Evolutionary conservation across 2,888 invertebrate species (phyloP).

Genomic region (Polylopha cassiicola): DNA sequence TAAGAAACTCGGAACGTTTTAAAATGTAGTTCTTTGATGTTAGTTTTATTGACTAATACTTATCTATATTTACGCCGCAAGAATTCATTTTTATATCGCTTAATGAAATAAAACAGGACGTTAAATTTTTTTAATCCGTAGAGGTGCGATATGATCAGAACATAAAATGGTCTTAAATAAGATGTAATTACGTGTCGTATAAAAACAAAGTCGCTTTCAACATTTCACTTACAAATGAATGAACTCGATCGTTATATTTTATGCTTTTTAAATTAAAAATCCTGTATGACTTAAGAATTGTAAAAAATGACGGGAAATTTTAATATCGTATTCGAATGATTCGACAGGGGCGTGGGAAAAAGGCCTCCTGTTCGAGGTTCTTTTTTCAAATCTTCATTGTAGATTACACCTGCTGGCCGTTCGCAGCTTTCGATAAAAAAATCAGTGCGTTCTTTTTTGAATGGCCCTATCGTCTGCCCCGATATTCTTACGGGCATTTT

Average conservation of each 20-base stretch:
- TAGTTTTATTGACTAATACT: not conserved
- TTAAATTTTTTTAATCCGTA: slow-evolving; percentile 8
- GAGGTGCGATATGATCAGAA: slow-evolving; percentile 7
- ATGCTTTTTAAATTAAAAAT: slow-evolving; percentile 6
- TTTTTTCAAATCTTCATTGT: slow-evolving; percentile 73
- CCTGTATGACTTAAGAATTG: slow-evolving; percentile 1
- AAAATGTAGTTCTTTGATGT: no score
- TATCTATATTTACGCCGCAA: not conserved
- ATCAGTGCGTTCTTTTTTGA: slow-evolving; percentile 63
- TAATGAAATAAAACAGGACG: slow-evolving; percentile 7
- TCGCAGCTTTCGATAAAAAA: slow-evolving; percentile 74
- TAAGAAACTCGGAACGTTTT: no score
- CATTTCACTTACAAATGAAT: slow-evolving; percentile 12
- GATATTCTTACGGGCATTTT: slow-evolving; percentile 54
- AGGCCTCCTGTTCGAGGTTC: slow-evolving; percentile 71
- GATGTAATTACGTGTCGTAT: slow-evolving; percentile 6
- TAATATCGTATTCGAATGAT: slow-evolving; percentile 48
- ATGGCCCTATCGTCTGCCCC: slow-evolving; percentile 52
- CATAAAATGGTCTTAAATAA: slow-evolving; percentile 16
- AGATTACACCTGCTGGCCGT: slow-evolving; percentile 74
- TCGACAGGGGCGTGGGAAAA: slow-evolving; percentile 73
- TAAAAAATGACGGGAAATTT: slow-evolving; percentile 25
- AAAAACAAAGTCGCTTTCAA: slow-evolving; percentile 7
- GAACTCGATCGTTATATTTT: slow-evolving; percentile 6
- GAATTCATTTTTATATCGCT: slow-evolving; percentile 3